phyloP scores from a whole-genome alignment of 1,140 invertebrate genomes.

The Dinoponera quadriceps region DNA sequence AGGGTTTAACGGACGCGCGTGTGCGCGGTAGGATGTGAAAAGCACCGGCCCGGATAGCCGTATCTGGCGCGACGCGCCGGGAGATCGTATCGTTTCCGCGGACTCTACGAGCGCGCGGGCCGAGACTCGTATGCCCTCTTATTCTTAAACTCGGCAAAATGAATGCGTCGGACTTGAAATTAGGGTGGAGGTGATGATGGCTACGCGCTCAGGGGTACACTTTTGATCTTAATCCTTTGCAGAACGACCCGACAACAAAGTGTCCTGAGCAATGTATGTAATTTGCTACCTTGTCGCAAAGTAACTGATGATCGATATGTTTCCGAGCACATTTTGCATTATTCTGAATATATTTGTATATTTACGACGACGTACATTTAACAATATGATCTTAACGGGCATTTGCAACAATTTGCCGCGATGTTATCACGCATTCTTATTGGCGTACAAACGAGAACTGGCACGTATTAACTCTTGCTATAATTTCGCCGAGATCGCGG shows the following conservation, averaged over 20 bases:
- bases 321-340: too few relatives aligned
- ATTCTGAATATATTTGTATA: too few relatives aligned
- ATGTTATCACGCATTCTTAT: background rate
- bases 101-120: slow-evolving; percentile 28
- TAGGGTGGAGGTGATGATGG: background rate
- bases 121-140: slow-evolving; percentile 60
- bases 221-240: too few relatives aligned
- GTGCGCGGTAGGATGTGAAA: slow-evolving; percentile 56
- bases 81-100: slow-evolving; percentile 71
- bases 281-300: too few relatives aligned
- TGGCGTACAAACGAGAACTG: background rate
- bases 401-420: too few relatives aligned
- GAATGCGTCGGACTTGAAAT: background rate
- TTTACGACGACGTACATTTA: too few relatives aligned
- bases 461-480: too few relatives aligned
- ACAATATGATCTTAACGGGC: too few relatives aligned
- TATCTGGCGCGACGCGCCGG: slow-evolving; percentile 60
- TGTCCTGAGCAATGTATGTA: too few relatives aligned
- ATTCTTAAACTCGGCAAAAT: slow-evolving; percentile 26
- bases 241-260: too few relatives aligned
- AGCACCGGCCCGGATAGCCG: slow-evolving; percentile 62
- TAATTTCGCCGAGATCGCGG: background rate
- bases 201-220: background rate
- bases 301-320: too few relatives aligned
- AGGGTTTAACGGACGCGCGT: slow-evolving; percentile 58